Base-by-base conservation (phyloP, 2,888 invertebrate species). In the Apotomis turbidana region DNA sequence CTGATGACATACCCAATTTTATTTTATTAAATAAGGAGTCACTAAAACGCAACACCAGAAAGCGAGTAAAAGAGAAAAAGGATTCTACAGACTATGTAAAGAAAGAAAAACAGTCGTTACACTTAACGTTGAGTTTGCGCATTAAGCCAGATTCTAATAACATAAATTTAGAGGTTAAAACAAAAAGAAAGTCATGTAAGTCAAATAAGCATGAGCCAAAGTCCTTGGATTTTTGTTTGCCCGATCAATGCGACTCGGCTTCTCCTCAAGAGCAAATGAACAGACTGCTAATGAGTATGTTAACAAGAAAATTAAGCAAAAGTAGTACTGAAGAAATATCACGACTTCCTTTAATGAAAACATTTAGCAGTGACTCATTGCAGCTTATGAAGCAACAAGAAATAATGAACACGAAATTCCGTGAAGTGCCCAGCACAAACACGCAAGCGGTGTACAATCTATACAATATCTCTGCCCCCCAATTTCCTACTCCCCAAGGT, bases 371-470 rank as follows among this genome's bases (percentile, higher is more conserved):
- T 10, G 44, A 10, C 54, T 15, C 44, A 44, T 12, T 55, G 27
- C 44, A 12, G 6, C 27, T 27, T 12, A 15, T 9, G 12, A 55
- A 64, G n/a, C 58, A 58, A 58, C 5, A 38, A 49, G 10, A 49
- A 49, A 10, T 49, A 27, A 27, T 2, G 27, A 27, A 27, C 27
- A 0, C 49, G 6, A 49, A 49, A 38, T 4, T 38, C 12, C 12
- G 6, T n/a, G 12, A 36, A 12, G 38, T 38, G 12, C 66, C 66
- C 27, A 57, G 57, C n/a, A 55, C n/a, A 9, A 66, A 66, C 55
- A 66, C 66, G 27, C 66, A 66, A 27, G 46, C 46, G 27, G 66
- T 66, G 12, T 66, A 57, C 27, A 55, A 64, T 8, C 6, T 66
- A 27, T 46, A 46, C 10, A 46, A 64, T 9, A n/a, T 44, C 27